Percentiles rank a stretch among this genome's conserved stretches.
phyloP scores from a whole-genome alignment of 2,888 invertebrate genomes.

The Hypselothyrea guttata region DNA sequence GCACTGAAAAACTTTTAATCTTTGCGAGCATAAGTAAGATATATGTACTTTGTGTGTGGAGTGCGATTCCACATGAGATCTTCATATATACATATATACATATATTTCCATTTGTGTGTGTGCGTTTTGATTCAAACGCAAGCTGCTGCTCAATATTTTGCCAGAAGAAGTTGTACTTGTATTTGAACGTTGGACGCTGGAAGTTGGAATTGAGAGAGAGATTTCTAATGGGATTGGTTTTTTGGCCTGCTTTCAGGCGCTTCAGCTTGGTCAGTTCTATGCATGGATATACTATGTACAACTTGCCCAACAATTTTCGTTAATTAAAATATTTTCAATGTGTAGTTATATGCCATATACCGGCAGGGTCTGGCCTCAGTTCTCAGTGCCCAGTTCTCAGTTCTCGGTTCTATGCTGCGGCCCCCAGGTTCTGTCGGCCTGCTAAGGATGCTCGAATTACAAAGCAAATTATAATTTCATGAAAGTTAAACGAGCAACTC shows the following conservation, averaged over 20 bases:
- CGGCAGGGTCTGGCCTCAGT: background rate
- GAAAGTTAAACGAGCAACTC: conserved; percentile 79
- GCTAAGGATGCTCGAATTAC: conserved; percentile 75
- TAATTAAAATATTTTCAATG: conserved; percentile 80
- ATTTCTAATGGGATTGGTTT: conserved; percentile 75
- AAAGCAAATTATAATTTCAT: conserved; percentile 80
- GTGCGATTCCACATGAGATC: conserved; percentile 53
- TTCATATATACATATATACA: too few species aligned
- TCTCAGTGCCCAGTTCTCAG: background rate
- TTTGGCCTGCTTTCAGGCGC: conserved; percentile 22
- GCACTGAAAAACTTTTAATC: conserved; percentile 74
- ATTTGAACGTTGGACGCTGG: conserved; percentile 22
- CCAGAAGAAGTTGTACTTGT: conserved; percentile 38
- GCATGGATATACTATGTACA: conserved; percentile 9
- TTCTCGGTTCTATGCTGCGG: conserved; percentile 2
- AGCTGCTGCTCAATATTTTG: conserved; percentile 75
- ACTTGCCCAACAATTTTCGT: conserved; percentile 75
- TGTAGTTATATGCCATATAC: conserved; percentile 57
- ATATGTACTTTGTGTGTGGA: conserved; percentile 57
- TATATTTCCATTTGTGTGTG: conserved; percentile 9
- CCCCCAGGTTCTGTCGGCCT: conserved; percentile 39
- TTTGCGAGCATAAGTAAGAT: conserved; percentile 74
- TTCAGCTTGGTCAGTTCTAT: conserved; percentile 22
- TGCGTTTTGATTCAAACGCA: conserved; percentile 58
- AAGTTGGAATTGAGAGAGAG: conserved; percentile 66